Base-by-base conservation (phyloP, 2,113 vertebrate species). In the Sander lucioperca region DNA sequence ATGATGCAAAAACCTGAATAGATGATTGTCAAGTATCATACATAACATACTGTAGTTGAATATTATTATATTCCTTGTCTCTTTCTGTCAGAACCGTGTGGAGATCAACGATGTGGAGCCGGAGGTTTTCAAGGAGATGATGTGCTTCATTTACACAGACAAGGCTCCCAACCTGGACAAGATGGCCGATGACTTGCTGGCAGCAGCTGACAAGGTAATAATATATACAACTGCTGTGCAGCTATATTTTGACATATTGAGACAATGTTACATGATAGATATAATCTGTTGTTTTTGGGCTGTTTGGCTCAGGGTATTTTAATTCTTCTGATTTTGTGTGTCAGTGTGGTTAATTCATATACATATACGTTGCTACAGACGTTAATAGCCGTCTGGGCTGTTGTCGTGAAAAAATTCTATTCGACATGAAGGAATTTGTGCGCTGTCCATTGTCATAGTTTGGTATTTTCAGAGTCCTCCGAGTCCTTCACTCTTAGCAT, bases 61-160 rank as follows among this genome's bases (percentile, higher is more conserved):
- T 43, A 11, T 11, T 43, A 11, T 43, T 43, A 43, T 33, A 1
- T 77, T 21, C 59, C 11, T 18, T 15, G 1, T 74, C 9, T 67
- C 3, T 67, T 27, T 16, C 51, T 14, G 6, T 64, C 92, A 99
- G 98, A 99, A 99, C 88, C 97, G 98, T 0, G 98, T 99, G 58
- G 98, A 99, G 92, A 99, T 99, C 93, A 99, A 98, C 43, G 98
- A 99, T 18, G 98, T 99, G 90, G 98, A 99, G 87, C 97, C 98
- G 4, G 98, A 98, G 91, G 98, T 99, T 58, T 99, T 99, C 89
- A 97, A 98, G 94, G 98, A 99, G 86, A 99, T 99, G 98, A 99
- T 99, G 98, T 98, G 97, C 85, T 99, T 99, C 94, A 99, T 99
- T 79, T 99, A 99, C 87, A 99, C 98, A 21, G 98, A 97, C 78